Conservation (phyloP, 2,888 invertebrate genomes). For the Sinopyrophorus schimmeli region DNA sequence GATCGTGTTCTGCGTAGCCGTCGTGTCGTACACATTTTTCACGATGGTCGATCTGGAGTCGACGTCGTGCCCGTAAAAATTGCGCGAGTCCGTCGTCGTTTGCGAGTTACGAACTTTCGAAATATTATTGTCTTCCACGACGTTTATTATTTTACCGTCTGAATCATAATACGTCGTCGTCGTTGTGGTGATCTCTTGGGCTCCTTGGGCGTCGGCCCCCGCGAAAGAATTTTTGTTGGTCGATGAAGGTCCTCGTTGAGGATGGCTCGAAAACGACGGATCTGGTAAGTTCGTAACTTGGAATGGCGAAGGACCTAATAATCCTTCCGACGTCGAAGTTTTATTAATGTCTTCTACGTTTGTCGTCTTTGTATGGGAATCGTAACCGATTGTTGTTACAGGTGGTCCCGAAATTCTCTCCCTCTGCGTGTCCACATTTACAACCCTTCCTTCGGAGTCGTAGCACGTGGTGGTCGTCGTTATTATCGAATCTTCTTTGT, state of each 20-base stretch:
- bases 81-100: slow-evolving; percentile 25
- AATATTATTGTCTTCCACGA: slow-evolving; percentile 45
- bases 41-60: slow-evolving; percentile 47
- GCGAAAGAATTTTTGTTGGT: slow-evolving; percentile 21
- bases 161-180: slow-evolving; percentile 8
- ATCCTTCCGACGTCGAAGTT: no score
- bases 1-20: slow-evolving; percentile 51
- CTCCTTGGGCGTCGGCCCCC: no score
- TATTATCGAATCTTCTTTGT: no score
- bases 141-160: background rate
- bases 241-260: background rate
- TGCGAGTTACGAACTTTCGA: slow-evolving; percentile 42
- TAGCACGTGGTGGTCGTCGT: slow-evolving; percentile 51
- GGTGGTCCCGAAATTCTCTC: background rate
- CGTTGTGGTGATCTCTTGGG: slow-evolving; percentile 3
- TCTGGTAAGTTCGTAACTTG: no score
- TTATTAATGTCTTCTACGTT: no score
- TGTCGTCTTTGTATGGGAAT: no score
- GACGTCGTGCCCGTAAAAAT: slow-evolving; percentile 39
- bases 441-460: slow-evolving; percentile 50
- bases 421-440: slow-evolving; percentile 40
- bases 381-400: no score
- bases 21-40: slow-evolving; percentile 49
- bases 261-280: no score
- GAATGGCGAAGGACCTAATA: no score